Percentiles rank a stretch among this genome's conserved stretches.
Evolutionary conservation across 2,888 invertebrate genomes (phyloP).

Genomic region (Melieria crassipennis): DNA sequence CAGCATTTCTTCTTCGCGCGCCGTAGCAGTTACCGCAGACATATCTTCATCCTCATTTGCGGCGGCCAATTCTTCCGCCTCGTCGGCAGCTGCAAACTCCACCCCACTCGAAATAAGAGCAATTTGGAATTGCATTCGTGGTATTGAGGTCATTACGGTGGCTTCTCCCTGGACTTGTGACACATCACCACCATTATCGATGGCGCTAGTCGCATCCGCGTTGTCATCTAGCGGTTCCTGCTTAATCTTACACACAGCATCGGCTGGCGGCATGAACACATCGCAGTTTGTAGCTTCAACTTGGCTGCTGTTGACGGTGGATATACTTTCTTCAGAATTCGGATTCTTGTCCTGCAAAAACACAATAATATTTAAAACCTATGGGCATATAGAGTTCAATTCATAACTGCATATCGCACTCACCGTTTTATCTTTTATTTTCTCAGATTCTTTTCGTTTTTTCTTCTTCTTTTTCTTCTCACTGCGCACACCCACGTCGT

Average conservation of each 20-base stretch:
- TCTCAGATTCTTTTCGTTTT: constrained; percentile 56
- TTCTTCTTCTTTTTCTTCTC: constrained; percentile 59
- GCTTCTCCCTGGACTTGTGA: constrained; percentile 40
- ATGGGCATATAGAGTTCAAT: background rate
- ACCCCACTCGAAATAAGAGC: constrained; percentile 52
- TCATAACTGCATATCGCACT: background rate
- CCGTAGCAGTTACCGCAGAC: background rate
- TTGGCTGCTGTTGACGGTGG: background rate
- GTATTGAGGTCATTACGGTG: constrained; percentile 58
- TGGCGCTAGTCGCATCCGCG: constrained; percentile 17
- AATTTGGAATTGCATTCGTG: constrained; percentile 53
- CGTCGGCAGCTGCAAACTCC: constrained; percentile 39
- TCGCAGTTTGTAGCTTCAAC: background rate
- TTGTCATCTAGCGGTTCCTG: constrained; percentile 48
- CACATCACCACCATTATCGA: constrained; percentile 18
- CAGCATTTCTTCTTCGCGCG: constrained; percentile 34
- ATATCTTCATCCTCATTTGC: background rate
- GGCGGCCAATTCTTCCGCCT: background rate
- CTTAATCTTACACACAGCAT: constrained; percentile 49
- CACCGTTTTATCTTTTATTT: constrained; percentile 39
- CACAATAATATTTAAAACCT: no score
- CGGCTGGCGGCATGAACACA: constrained; percentile 36
- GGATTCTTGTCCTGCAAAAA: constrained; percentile 39
- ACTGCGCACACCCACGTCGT: constrained; percentile 49
- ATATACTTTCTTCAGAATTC: constrained; percentile 21